Evolutionary conservation across 1,140 invertebrate genomes (phyloP).

Genomic region (Metopolophium dirhodum): DNA sequence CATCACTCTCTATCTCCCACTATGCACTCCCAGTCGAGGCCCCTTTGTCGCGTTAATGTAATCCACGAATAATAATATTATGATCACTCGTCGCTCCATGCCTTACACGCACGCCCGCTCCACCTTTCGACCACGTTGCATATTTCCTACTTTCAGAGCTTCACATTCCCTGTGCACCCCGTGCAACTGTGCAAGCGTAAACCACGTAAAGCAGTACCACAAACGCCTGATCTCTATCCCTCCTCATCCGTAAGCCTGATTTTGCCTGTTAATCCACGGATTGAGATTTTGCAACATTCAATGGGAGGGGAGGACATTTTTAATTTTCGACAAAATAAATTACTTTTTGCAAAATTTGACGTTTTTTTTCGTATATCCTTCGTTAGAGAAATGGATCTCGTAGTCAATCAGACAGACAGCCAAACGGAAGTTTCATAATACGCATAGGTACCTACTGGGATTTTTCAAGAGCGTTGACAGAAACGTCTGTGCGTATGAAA

Average conservation of each 20-base stretch:
- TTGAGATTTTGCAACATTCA: not conserved
- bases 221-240: not conserved
- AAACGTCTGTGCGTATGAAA: not conserved
- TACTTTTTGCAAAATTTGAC: not conserved
- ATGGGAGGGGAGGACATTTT: not conserved
- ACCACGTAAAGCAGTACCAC: not conserved
- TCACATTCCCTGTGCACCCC: not conserved
- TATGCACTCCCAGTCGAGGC: not conserved
- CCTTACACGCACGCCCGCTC: not conserved
- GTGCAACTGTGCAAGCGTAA: not conserved
- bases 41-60: not conserved
- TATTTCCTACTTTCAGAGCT: not conserved
- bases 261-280: not conserved
- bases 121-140: not conserved
- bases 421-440: not conserved
- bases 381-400: not conserved
- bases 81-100: not conserved
- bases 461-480: not conserved
- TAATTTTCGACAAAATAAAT: not conserved
- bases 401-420: not conserved
- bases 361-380: not conserved
- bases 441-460: not conserved
- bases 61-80: slow-evolving; percentile 4
- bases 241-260: not conserved
- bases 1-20: not conserved